phyloP scores from a whole-genome alignment of 2,797 vertebrate species.

The Artibeus lituratus region DNA sequence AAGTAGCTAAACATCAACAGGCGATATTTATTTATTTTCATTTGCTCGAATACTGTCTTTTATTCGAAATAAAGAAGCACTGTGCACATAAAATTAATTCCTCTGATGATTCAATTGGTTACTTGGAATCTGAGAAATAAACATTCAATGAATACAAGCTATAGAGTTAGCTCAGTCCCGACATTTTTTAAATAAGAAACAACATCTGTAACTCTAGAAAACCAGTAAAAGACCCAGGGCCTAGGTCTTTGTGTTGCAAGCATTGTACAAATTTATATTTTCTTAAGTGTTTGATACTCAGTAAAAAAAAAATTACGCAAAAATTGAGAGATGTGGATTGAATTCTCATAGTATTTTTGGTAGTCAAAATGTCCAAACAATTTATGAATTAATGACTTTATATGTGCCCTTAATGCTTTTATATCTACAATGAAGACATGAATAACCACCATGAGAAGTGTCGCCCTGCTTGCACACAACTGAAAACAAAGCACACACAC shows the following conservation, averaged over 20 bases:
- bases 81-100: not conserved
- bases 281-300: not conserved
- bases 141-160: not conserved
- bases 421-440: not conserved
- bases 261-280: not conserved
- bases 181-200: conserved; percentile 5
- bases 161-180: not conserved
- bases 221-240: not conserved
- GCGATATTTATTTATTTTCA: conserved; percentile 13
- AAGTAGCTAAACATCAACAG: not conserved
- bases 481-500: not conserved
- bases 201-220: not conserved
- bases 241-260: conserved; percentile 16
- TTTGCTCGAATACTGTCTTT: not conserved
- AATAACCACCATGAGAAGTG: not conserved
- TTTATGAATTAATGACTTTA: not conserved
- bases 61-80: conserved; percentile 4
- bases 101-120: not conserved
- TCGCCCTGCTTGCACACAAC: not conserved
- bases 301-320: conserved; percentile 61
- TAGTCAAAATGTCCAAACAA: conserved; percentile 30
- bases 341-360: conserved; percentile 39
- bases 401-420: not conserved
- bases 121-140: conserved; percentile 26
- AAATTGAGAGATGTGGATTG: not conserved